Percentiles rank a stretch among this genome's conserved stretches.
Conservation (phyloP, 2,113 vertebrate species). For the Actenoides lindsayi region DNA sequence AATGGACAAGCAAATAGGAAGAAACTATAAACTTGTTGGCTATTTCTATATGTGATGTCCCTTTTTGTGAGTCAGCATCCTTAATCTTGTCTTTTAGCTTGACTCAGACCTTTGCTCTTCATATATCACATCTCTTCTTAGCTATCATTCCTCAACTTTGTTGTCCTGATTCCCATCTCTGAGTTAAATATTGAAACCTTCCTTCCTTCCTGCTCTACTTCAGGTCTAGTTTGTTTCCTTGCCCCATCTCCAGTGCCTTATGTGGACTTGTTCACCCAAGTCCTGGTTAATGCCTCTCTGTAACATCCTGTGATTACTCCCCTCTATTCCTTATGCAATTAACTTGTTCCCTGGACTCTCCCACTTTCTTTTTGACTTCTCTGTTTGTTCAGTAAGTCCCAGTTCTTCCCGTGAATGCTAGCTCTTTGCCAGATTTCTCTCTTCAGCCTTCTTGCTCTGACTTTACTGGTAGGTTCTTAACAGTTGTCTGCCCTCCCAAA, state of each 20-base stretch:
- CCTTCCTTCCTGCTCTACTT: background rate
- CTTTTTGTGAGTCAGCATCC: background rate
- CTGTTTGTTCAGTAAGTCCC: background rate
- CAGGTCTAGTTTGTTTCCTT: conserved; percentile 30
- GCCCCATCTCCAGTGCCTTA: background rate
- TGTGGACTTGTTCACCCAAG: background rate
- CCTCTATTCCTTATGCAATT: background rate
- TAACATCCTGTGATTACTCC: background rate
- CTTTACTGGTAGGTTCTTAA: background rate
- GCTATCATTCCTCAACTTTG: background rate
- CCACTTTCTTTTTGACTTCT: background rate
- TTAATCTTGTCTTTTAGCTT: background rate
- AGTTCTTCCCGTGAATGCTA: background rate
- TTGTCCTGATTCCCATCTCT: background rate
- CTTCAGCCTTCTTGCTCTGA: background rate
- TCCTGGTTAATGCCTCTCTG: background rate
- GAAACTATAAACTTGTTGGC: background rate
- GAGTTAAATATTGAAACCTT: background rate
- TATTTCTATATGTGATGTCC: background rate
- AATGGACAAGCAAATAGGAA: background rate
- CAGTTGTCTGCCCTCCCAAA: background rate
- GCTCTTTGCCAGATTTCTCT: background rate
- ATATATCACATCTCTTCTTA: background rate
- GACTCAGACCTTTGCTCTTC: conserved; percentile 3
- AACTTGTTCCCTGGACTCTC: background rate